These are phyloP conservation scores for Oscheius myriophilus DNA, from an alignment of 2,888 invertebrate genomes.

Conservation along the genomic window DNA sequence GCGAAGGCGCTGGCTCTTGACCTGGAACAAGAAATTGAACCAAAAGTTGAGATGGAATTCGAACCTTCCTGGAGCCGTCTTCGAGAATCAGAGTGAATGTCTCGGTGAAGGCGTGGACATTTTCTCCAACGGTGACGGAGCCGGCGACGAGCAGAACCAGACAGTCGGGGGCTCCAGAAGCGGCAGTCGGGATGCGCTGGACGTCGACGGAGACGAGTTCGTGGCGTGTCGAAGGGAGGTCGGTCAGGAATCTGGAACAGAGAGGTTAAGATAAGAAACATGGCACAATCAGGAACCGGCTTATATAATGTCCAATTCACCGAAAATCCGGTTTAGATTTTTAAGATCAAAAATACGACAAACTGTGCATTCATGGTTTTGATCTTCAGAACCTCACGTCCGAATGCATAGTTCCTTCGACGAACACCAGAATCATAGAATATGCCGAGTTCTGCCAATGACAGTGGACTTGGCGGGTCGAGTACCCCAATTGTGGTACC, in stretches of 20 bases:
- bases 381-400: too few species aligned
- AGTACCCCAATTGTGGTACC: too few species aligned
- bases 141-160: slow-evolving; percentile 30
- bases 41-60: slow-evolving; percentile 4
- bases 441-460: too few species aligned
- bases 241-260: slow-evolving; percentile 79
- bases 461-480: too few species aligned
- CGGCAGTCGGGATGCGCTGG: slow-evolving; percentile 74
- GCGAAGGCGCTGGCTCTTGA: slow-evolving; percentile 56
- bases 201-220: slow-evolving; percentile 83
- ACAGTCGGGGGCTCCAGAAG: slow-evolving; percentile 5
- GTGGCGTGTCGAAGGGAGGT: slow-evolving; percentile 85
- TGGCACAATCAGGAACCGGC: background rate
- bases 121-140: slow-evolving; percentile 35
- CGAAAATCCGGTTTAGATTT: too few species aligned
- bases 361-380: too few species aligned
- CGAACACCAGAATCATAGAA: too few species aligned
- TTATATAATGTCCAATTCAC: too few species aligned
- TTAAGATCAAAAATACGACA: too few species aligned
- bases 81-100: slow-evolving; percentile 45
- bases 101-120: slow-evolving; percentile 40
- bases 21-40: slow-evolving; percentile 36
- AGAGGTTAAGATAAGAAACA: too few species aligned
- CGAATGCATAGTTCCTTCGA: too few species aligned
- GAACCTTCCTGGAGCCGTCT: slow-evolving; percentile 51